phyloP scores from a whole-genome alignment of 2,797 vertebrate genomes.

The Hemibagrus guttatus region DNA sequence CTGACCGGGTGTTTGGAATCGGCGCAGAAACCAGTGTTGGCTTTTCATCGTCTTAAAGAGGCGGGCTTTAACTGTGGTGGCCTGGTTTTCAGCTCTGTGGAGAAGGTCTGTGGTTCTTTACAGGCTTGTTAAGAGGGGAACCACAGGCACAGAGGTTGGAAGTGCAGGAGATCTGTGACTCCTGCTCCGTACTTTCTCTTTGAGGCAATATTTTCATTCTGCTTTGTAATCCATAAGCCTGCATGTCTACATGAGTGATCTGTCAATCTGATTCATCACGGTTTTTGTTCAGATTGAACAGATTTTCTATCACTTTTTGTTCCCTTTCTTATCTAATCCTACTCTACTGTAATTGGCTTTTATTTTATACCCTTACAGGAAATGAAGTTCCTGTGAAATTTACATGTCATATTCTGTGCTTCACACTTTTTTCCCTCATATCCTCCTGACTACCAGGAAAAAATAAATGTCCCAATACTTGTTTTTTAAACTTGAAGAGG shows the following conservation, averaged over 20 bases:
- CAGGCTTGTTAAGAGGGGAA: constrained; percentile 56
- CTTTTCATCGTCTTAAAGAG: constrained; percentile 61
- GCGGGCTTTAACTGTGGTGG: constrained; percentile 56
- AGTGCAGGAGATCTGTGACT: constrained; percentile 32
- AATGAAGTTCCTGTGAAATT: background rate
- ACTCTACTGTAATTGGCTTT: background rate
- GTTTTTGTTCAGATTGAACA: background rate
- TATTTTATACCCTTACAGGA: background rate
- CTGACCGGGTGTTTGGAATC: constrained; percentile 67
- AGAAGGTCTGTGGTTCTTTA: constrained; percentile 51
- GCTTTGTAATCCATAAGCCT: background rate
- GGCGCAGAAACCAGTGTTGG: constrained; percentile 60
- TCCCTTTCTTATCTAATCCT: background rate
- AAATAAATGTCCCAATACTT: too few relatives aligned
- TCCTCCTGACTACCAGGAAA: too few relatives aligned
- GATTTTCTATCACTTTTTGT: background rate
- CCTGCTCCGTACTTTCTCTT: background rate
- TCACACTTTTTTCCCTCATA: background rate
- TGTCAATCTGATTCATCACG: background rate
- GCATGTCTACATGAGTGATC: background rate
- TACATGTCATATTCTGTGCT: background rate
- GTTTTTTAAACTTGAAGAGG: too few relatives aligned
- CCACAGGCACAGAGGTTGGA: constrained; percentile 49
- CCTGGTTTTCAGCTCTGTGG: constrained; percentile 43
- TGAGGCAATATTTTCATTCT: background rate